Base-by-base conservation (phyloP, 2,797 vertebrate genomes). In the Phaenicophaeus curvirostris region DNA sequence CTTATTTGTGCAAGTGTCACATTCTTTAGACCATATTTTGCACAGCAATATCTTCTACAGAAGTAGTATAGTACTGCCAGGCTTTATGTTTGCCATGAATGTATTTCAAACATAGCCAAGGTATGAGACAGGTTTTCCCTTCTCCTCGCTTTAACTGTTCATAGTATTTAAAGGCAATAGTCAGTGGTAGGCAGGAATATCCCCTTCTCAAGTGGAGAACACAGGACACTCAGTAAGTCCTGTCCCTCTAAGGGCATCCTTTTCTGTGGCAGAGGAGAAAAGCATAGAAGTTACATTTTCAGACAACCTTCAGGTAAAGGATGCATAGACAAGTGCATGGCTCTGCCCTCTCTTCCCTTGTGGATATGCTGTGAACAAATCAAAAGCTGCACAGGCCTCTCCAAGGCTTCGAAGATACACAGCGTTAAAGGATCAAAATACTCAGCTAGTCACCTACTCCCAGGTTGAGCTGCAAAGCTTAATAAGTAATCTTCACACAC, bases 1-100 rank as follows among this genome's bases (percentile, higher is more conserved):
- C 86, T 89, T 25, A 51, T 85, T 91, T 79, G 82, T 89, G 69
- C 77, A 76, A 93, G 48, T 35, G 68, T 74, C 76, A 42, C 69
- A 51, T 86, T 71, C 82, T 69, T 86, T 8, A 33, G 33, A 39
- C 16, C 17, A 0, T 1, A 42, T 65, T 90, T 81, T 79, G 76
- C 67, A 79, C 62, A 89, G 61, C 35, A 51, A 53, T 63, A 87
- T 74, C 59, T 69, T 85, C 88, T 54, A 3, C 0, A 39, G 46
- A 59, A 51, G 63, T 6, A 77, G 59, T 35, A 75, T 50, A 51
- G 19, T 25, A 54, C 50, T 84, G 85, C 62, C 89, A 93, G 85
- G 63, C 54, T 87, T 89, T 71, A 50, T 33, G 77, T 63, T 76
- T 80, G 37, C 42, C 66, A 17, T 6, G 28, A 74, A 50, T 16